Evolutionary conservation across 2,113 vertebrate genomes (phyloP).

Genomic region (Neotragus moschatus): DNA sequence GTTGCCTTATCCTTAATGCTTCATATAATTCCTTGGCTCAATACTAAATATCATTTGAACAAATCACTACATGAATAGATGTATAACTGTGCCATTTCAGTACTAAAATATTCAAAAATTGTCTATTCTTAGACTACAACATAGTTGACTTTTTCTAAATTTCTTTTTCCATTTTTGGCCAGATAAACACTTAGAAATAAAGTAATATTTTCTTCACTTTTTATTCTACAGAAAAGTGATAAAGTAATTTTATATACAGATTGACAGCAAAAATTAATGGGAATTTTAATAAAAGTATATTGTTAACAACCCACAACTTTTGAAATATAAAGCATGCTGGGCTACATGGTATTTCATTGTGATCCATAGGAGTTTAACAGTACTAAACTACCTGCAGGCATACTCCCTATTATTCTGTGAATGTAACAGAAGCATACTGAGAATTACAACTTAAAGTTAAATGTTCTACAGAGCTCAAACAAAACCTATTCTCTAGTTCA

Average conservation of each 20-base stretch:
- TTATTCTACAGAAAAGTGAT: slow-evolving; percentile 54
- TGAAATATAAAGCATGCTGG: slow-evolving; percentile 50
- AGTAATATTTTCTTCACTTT: neutral
- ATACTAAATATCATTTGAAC: neutral
- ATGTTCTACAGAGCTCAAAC: slow-evolving; percentile 44
- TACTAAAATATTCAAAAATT: slow-evolving; percentile 21
- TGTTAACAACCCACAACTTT: slow-evolving; percentile 44
- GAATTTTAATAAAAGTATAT: slow-evolving; percentile 53
- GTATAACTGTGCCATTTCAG: neutral
- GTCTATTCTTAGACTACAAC: neutral
- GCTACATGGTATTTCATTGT: slow-evolving; percentile 21
- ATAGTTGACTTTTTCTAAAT: neutral
- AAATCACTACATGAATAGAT: neutral
- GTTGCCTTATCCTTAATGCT: neutral
- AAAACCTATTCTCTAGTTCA: slow-evolving; percentile 43
- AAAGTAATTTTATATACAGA: slow-evolving; percentile 42
- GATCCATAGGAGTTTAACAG: slow-evolving; percentile 44
- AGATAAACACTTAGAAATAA: slow-evolving; percentile 29
- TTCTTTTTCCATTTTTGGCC: slow-evolving; percentile 4
- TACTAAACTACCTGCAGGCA: slow-evolving; percentile 57
- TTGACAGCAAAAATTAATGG: slow-evolving; percentile 43
- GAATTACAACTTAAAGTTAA: slow-evolving; percentile 72
- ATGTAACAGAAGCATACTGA: slow-evolving; percentile 68
- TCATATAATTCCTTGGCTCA: neutral
- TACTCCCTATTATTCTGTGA: slow-evolving; percentile 49